A percentile compares a stretch with the other conserved stretches of the same genome.
Evolutionary conservation across 2,113 vertebrate species (phyloP).

Genomic region (Phylloscopus trochilus): DNA sequence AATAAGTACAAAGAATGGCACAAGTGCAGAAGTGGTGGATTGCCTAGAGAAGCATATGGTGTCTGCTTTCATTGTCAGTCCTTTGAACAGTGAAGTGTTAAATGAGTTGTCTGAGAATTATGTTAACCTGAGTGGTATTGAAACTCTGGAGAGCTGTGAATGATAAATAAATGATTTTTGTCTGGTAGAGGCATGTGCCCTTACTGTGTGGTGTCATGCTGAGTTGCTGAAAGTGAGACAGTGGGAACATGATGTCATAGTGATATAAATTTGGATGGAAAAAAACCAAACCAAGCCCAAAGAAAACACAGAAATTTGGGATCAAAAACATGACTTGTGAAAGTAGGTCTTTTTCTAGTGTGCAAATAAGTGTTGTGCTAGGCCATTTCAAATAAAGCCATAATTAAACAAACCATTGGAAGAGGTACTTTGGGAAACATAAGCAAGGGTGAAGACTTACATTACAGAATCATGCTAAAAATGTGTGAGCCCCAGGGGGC

Average conservation of each 20-base stretch:
- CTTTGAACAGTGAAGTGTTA: neutral
- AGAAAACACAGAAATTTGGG: neutral
- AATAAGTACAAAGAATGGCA: neutral
- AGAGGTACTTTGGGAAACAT: neutral
- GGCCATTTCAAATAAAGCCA: neutral
- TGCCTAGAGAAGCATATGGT: neutral
- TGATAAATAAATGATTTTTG: slow-evolving; percentile 4
- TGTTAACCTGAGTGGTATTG: neutral
- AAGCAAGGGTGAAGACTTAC: neutral
- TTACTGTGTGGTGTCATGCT: neutral
- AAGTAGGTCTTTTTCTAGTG: neutral
- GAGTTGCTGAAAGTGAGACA: neutral
- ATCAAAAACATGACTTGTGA: neutral
- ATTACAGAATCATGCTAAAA: neutral
- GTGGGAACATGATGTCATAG: neutral
- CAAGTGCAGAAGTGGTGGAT: neutral
- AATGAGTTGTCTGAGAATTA: neutral
- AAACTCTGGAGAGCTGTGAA: neutral
- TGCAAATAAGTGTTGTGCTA: neutral
- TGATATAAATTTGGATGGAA: neutral
- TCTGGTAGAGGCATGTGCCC: neutral
- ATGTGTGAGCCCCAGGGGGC: neutral
- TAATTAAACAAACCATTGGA: neutral
- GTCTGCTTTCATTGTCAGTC: neutral
- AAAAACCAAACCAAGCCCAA: neutral